A percentile compares a stretch with the other conserved stretches of the same genome.
These are phyloP conservation scores for Leptopilina boulardi DNA, from an alignment of 1,140 invertebrate genomes.

Conservation along the genomic window DNA sequence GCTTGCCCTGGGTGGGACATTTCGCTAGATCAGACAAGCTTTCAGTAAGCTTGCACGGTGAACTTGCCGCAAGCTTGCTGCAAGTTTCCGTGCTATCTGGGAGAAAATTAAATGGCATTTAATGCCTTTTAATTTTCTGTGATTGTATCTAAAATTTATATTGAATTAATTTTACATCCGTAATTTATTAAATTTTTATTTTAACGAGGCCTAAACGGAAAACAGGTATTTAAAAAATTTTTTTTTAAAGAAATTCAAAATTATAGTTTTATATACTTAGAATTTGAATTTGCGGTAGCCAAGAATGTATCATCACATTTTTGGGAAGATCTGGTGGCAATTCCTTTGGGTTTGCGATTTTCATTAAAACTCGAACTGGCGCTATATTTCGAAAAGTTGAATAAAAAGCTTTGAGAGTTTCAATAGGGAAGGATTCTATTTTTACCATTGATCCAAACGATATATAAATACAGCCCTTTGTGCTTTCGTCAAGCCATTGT, in stretches of 20 bases:
- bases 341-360: constrained; percentile 45
- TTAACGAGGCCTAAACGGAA: too few relatives aligned
- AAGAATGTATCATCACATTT: constrained; percentile 49
- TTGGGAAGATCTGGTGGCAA: constrained; percentile 54
- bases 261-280: constrained; percentile 26
- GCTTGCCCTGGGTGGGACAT: too few relatives aligned
- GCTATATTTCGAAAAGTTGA: constrained; percentile 77
- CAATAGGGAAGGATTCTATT: constrained; percentile 78
- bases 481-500: constrained; percentile 81
- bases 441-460: constrained; percentile 83
- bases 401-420: constrained; percentile 78
- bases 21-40: too few relatives aligned
- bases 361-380: constrained; percentile 58
- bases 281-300: constrained; percentile 13
- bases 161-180: too few relatives aligned
- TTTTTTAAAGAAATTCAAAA: neutral
- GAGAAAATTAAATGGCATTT: too few relatives aligned
- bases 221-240: too few relatives aligned
- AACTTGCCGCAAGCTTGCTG: too few relatives aligned
- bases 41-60: too few relatives aligned
- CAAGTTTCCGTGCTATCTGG: too few relatives aligned
- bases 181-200: too few relatives aligned
- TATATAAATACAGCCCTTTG: constrained; percentile 83
- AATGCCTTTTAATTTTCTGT: too few relatives aligned
- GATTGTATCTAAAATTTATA: too few relatives aligned